These are phyloP conservation scores for Strix aluco DNA, from an alignment of 2,113 vertebrate genomes.

Conservation along the genomic window DNA sequence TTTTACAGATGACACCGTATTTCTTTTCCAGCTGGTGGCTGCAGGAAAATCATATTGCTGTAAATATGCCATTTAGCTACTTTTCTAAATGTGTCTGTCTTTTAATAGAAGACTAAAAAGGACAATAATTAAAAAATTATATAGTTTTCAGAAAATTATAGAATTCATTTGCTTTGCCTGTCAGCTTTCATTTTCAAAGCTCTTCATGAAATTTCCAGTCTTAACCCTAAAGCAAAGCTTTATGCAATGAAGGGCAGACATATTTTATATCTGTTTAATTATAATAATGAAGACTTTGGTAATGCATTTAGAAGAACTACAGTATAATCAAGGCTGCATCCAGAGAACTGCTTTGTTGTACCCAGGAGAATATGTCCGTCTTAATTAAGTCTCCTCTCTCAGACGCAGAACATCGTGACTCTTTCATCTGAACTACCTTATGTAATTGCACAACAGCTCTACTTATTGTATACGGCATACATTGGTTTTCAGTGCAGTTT, in stretches of 20 bases:
- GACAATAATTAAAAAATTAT: neutral
- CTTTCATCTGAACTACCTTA: neutral
- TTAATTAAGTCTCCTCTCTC: constrained; percentile 46
- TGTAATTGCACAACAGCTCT: neutral
- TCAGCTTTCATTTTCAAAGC: constrained; percentile 1
- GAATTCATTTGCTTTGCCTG: neutral
- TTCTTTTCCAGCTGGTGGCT: neutral
- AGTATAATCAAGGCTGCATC: neutral
- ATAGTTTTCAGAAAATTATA: neutral
- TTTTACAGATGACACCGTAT: neutral
- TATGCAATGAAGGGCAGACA: neutral
- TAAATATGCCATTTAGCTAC: neutral
- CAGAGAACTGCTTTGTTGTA: constrained; percentile 13
- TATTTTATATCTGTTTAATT: constrained; percentile 13
- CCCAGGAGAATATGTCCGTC: constrained; percentile 13
- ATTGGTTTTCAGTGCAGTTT: neutral
- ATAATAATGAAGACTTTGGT: constrained; percentile 30
- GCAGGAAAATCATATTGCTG: neutral
- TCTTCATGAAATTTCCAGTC: neutral
- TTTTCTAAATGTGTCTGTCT: neutral
- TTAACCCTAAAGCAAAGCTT: constrained; percentile 27
- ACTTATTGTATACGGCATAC: neutral
- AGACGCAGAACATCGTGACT: neutral
- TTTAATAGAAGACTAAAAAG: neutral
- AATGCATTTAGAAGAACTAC: constrained; percentile 20